phyloP scores from a whole-genome alignment of 2,113 vertebrate species.

The Sturnus vulgaris region DNA sequence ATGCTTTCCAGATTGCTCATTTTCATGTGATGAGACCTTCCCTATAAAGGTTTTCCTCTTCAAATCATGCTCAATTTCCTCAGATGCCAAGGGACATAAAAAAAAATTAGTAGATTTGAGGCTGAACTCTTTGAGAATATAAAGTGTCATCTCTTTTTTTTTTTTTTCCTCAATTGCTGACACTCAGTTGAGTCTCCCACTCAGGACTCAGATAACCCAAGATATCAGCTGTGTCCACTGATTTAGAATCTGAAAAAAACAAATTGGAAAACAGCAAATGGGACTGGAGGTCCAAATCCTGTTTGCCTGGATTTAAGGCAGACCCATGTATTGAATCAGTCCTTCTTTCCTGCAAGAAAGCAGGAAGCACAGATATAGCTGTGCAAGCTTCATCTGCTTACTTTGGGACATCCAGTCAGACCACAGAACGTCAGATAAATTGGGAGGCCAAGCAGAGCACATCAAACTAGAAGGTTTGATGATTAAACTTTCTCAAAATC shows the following conservation, averaged over 20 bases:
- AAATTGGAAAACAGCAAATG: not conserved
- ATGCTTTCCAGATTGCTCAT: not conserved
- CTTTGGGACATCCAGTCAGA: not conserved
- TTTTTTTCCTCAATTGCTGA: not conserved
- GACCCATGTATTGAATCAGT: not conserved
- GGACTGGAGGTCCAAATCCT: not conserved
- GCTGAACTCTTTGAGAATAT: not conserved
- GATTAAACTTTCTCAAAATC: not conserved
- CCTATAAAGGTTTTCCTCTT: not conserved
- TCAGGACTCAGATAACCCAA: not conserved
- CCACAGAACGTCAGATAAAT: not conserved
- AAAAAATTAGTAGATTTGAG: not conserved
- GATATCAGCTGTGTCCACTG: not conserved
- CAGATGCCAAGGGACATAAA: not conserved
- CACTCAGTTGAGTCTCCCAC: not conserved
- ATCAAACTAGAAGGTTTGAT: not conserved
- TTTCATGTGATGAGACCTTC: not conserved
- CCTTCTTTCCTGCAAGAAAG: not conserved
- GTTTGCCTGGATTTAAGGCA: not conserved
- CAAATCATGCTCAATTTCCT: not conserved
- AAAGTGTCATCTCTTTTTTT: not conserved
- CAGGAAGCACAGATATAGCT: not conserved
- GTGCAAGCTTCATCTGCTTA: not conserved
- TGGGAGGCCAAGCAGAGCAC: not conserved
- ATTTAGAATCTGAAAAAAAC: not conserved